Base-by-base conservation (phyloP, 1,140 invertebrate species). In the Ladona fulva region DNA sequence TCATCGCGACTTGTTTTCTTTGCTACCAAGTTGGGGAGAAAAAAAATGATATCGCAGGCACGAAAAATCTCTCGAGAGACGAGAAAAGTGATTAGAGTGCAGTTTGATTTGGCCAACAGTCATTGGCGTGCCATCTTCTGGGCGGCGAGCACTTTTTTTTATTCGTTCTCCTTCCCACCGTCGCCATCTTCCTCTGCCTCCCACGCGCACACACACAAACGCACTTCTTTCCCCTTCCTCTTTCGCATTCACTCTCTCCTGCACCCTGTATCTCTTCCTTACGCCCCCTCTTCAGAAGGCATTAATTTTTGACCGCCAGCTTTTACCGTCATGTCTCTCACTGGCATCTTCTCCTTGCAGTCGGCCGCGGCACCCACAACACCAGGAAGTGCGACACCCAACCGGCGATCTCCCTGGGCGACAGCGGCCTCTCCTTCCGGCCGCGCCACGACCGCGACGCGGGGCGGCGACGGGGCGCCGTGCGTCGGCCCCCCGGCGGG, bases 391-490 rank as follows among this genome's bases (percentile, higher is more conserved):
- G 16, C 52, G 52, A 16, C 52, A 22, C 52, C 52, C 16, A 22
- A 66, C 52, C 52, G 52, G n/a, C 52, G 52, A 5, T 66, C 52
- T 83, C 29, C 83, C 86, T 83, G 86, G 87, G 82, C 86, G 86
- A 77, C 86, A 86, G 82, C 86, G 86, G 25, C 83, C 83, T 75
- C 86, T 86, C 81, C 86, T 86, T 82, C 85, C 85, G 81, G 86
- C 85, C 24, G 87, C 86, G 25, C 86, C 83, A 79, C 81, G 80
- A 78, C 80, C 84, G 85, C 85, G 42, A 87, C 86, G 86, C 52
- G 52, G 52, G 52, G 86, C 85, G 73, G 85, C 86, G 79, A 87
- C 86, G 42, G 84, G 83, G 78, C 85, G 78, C n/a, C 29, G 42
- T 44, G 52, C 74, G 24, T 74, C 37, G 74, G 66, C 24, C 24